phyloP scores from a whole-genome alignment of 2,888 invertebrate genomes.

The Magallana nippona region DNA sequence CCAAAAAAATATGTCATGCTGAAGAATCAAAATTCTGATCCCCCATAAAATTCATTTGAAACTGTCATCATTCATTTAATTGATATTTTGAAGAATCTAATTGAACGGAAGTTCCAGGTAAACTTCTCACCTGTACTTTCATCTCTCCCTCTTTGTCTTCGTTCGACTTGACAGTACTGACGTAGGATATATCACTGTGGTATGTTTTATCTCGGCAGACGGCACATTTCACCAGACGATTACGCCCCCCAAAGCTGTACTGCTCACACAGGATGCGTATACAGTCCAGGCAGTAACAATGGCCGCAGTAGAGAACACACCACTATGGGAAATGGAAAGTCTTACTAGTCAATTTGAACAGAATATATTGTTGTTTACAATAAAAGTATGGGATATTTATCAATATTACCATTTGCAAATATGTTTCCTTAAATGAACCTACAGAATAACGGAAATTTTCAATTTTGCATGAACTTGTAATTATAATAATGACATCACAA shows the following conservation, averaged over 20 bases:
- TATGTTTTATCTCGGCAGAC: conserved; percentile 74
- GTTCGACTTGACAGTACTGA: conserved; percentile 72
- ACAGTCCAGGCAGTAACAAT: conserved; percentile 86
- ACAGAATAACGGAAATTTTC: too few species aligned
- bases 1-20: neutral
- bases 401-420: neutral
- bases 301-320: conserved; percentile 88
- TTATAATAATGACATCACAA: too few species aligned
- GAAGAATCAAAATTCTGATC: neutral
- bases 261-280: conserved; percentile 71
- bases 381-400: neutral
- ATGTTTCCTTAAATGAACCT: too few species aligned
- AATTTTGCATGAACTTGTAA: too few species aligned
- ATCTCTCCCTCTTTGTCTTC: conserved; percentile 65
- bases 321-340: conserved; percentile 81
- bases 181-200: conserved; percentile 79
- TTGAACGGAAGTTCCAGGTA: too few species aligned
- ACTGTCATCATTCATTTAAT: too few species aligned
- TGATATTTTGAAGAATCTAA: too few species aligned
- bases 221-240: conserved; percentile 76
- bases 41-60: too few species aligned
- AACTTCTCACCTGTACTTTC: conserved; percentile 67
- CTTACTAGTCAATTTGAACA: too few species aligned
- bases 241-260: conserved; percentile 66
- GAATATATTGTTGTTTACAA: neutral